Base-by-base conservation (phyloP, 2,888 invertebrate genomes). In the Argyresthia goedartella region DNA sequence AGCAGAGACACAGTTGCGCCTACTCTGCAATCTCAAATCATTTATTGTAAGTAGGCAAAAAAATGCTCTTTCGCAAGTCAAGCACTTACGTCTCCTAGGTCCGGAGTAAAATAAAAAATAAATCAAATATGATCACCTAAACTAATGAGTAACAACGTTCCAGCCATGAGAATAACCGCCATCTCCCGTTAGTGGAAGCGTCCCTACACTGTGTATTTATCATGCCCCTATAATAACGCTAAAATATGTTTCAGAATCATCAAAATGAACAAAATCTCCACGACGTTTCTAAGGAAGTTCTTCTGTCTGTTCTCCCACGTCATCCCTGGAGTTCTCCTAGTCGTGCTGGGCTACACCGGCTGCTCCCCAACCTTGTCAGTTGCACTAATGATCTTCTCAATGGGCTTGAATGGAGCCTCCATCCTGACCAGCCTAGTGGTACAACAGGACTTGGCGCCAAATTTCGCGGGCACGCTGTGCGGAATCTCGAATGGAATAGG, bases 401-500 rank as follows among this genome's bases (percentile, higher is more conserved):
- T 92, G 71, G 92, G 91, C 15, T 89, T 91, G 61, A 90, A 90
- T 56, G 90, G 90, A 0, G 89, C 90, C 4, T 89, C 90, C 0
- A 89, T 90, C 0, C 68, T 89, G 53, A 89, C 90, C 0, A 90
- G 90, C 64, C 72, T 90, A 56, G 89, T 89, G 63, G 90, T 90
- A 57, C 86, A 91, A 54, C 94, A 94, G 70, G 94, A 94, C 70
- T 76, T 94, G 52, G 91, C 94, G 0, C 93, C 93, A 0, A 93
- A 93, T 64, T 94, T 89, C 66, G 94, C 94, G 0, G 94, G 93
- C 4, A 91, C 92, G 11, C 71, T 94, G 16, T 94, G 93, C 61
- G 94, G 94, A 8, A 90, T 93, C n/a, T 92, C 93, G 48, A 94
- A 93, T 62, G 91, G 91, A 57, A 72, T 93, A 33, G 93, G 93